Evolutionary conservation across 2,888 invertebrate genomes (phyloP), one percentile per base, ranked within the genome.

Genomic region (Falcaria lacertinaria): DNA sequence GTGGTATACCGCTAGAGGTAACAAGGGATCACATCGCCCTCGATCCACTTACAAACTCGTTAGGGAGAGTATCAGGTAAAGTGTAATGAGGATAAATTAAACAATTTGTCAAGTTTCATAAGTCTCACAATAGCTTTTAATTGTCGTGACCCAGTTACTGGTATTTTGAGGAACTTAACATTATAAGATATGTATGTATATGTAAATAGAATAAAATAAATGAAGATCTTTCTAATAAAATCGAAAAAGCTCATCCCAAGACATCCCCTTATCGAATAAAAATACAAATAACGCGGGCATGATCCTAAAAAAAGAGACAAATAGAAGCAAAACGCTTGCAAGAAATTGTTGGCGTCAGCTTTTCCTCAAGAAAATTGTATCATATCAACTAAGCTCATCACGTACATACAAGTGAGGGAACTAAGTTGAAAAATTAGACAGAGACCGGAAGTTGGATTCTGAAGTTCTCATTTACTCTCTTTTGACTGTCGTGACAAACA

Each of bases 1-100:
- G 57, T 66, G 71, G 71, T 68, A 64, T 60, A 58, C 63, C 64
- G 58, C 58, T 54, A 52, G 50, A 47, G 51, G 50, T 15, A 40
- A 35, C 48, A 39, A 33, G 40, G 46, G 41, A 43, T 43, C 45
- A 45, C 43, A 45, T 37, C 38, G 37, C 34, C 46, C 37, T 36
- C 49, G 50, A 54, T 57, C 53, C 53, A 56, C 49, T 59, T 55
- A 54, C 48, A 61, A 57, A 61, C 54, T 56, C 57, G 48, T 67
- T 60, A 57, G 7, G 36, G n/a, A 37, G 7, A 37, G 22, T 37
- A 37, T 36, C 36, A 36, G 2, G 25, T 37, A 22, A 37, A n/a
- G 13, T 14, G 22, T 37, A 14, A 37, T 37, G 15, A 25, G 13
- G 25, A 37, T 37, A 37, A 37, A 37, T 37, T 37, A 37, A 37